phyloP scores from a whole-genome alignment of 2,888 invertebrate genomes.

The Drosophila seclusa region DNA sequence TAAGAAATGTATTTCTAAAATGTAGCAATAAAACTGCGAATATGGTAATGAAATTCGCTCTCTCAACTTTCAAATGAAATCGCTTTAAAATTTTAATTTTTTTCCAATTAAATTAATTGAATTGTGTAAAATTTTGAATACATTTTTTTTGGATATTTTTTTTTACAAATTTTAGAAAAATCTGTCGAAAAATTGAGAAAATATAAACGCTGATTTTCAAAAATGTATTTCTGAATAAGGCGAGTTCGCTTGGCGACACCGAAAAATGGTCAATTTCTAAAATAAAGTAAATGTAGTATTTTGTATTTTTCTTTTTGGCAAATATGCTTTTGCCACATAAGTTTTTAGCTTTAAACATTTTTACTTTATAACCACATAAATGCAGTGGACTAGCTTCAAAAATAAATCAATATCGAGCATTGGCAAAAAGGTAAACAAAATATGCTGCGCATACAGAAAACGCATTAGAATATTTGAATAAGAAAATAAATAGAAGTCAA shows the following conservation, averaged over 20 bases:
- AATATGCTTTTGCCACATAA: background rate
- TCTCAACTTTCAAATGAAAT: background rate
- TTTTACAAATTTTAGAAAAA: background rate
- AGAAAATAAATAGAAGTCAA: background rate
- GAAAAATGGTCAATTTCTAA: background rate
- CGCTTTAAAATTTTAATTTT: background rate
- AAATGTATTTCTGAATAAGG: background rate
- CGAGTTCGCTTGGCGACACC: background rate
- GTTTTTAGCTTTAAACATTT: background rate
- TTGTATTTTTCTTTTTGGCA: background rate
- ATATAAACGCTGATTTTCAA: background rate
- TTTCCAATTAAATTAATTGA: background rate
- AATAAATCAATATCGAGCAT: background rate
- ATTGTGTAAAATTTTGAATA: background rate
- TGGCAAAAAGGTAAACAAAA: background rate
- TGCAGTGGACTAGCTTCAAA: background rate
- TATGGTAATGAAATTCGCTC: background rate
- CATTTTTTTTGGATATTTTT: background rate
- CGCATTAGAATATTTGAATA: background rate
- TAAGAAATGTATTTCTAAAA: background rate
- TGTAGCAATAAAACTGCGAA: background rate
- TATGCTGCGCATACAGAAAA: background rate
- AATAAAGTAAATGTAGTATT: background rate
- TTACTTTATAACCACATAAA: background rate
- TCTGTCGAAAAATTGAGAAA: background rate